Conservation (phyloP, 2,797 vertebrate genomes). For the Lepus oiostolus region DNA sequence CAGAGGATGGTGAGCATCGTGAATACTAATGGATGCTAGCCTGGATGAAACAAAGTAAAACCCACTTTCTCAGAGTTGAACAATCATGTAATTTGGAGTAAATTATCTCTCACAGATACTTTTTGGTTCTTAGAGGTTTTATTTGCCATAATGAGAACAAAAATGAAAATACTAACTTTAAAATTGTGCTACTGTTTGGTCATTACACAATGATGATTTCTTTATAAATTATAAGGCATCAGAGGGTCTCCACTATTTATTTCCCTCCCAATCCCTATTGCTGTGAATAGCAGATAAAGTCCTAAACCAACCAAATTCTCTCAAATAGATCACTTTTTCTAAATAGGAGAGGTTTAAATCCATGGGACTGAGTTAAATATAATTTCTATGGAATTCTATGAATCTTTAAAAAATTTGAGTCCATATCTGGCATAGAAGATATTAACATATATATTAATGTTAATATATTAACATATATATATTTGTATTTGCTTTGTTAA, state of each 20-base stretch:
- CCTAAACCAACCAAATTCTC: not conserved
- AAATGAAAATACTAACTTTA: not conserved
- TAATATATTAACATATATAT: too few species aligned
- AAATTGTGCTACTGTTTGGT: not conserved
- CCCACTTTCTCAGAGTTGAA: constrained; percentile 31
- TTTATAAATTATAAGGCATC: not conserved
- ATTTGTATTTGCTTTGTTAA: not conserved
- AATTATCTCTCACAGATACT: not conserved
- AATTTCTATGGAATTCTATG: not conserved
- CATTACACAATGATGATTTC: not conserved
- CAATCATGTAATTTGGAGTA: not conserved
- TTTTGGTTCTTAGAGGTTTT: not conserved
- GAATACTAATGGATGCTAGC: not conserved
- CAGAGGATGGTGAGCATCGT: not conserved
- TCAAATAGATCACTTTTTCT: not conserved
- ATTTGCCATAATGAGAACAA: constrained; percentile 6
- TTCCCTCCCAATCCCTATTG: not conserved
- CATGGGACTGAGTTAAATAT: not conserved
- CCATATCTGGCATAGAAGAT: not conserved
- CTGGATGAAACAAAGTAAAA: not conserved
- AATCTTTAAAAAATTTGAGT: not conserved
- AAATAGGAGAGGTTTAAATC: not conserved
- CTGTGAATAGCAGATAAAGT: not conserved
- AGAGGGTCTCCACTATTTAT: not conserved
- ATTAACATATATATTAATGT: too few species aligned